These are phyloP conservation scores for Oedothorax gibbosus DNA, from an alignment of 1,140 invertebrate species.

Conservation along the genomic window DNA sequence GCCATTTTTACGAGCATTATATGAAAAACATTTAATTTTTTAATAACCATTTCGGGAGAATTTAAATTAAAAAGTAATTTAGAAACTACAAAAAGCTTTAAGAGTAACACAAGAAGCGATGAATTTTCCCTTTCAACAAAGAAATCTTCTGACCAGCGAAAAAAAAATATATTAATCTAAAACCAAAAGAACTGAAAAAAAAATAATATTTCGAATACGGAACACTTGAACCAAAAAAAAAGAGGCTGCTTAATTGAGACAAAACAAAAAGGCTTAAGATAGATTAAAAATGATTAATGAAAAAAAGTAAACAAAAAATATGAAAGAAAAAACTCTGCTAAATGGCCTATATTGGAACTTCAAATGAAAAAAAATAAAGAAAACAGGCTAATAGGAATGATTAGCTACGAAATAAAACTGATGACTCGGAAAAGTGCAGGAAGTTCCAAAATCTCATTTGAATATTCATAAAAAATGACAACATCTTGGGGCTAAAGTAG, in stretches of 20 bases:
- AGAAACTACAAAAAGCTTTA: conserved; percentile 10
- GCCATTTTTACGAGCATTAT: no score
- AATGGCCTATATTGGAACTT: conserved; percentile 53
- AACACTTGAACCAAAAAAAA: conserved; percentile 9
- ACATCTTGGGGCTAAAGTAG: conserved; percentile 14
- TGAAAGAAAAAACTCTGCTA: conserved; percentile 29
- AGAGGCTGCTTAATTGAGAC: conserved; percentile 46
- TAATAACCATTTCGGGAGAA: neutral
- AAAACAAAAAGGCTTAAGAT: conserved; percentile 59
- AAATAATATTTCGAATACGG: neutral
- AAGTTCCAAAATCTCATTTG: conserved; percentile 52
- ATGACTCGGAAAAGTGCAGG: conserved; percentile 47
- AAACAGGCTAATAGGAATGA: conserved; percentile 53
- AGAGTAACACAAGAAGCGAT: conserved; percentile 23
- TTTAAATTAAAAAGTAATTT: conserved; percentile 57
- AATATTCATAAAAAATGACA: conserved; percentile 59
- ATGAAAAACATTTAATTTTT: no score
- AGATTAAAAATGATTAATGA: conserved; percentile 61
- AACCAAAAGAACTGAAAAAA: conserved; percentile 33
- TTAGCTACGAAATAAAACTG: conserved; percentile 60
- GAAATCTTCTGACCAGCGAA: conserved; percentile 18
- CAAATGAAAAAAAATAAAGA: conserved; percentile 42
- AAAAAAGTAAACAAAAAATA: conserved; percentile 37
- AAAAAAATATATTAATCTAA: conserved; percentile 56
- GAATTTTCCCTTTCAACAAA: conserved; percentile 53